A percentile compares a stretch with the other conserved stretches of the same genome.
Evolutionary conservation across 2,888 invertebrate genomes (phyloP).

Genomic region (Ormia ochracea): DNA sequence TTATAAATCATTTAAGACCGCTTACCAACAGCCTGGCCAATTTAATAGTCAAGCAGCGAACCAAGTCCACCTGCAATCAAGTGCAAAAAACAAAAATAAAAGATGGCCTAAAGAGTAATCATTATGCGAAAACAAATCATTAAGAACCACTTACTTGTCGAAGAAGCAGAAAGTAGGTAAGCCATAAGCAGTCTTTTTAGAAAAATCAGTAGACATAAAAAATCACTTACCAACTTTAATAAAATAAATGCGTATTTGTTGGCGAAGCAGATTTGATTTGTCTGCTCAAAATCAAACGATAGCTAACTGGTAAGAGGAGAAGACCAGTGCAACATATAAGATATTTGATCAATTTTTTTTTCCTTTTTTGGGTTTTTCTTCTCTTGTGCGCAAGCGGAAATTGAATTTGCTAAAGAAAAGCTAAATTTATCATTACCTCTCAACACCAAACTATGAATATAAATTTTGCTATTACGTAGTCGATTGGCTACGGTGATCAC

Average conservation of each 20-base stretch:
- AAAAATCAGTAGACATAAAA: slow-evolving; percentile 38
- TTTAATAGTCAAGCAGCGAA: slow-evolving; percentile 12
- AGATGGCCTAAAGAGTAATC: slow-evolving; percentile 33
- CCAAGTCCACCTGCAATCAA: slow-evolving; percentile 1
- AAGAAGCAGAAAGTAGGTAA: not conserved
- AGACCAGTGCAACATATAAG: not conserved
- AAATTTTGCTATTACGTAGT: slow-evolving; percentile 49
- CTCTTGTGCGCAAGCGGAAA: slow-evolving; percentile 56
- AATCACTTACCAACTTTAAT: slow-evolving; percentile 33
- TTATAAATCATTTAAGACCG: slow-evolving; percentile 47
- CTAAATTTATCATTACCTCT: slow-evolving; percentile 54
- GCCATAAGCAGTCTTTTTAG: not conserved
- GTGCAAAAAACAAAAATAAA: not conserved
- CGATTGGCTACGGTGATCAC: slow-evolving; percentile 14
- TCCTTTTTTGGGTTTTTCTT: not conserved
- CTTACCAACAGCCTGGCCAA: slow-evolving; percentile 24
- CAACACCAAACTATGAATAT: slow-evolving; percentile 52
- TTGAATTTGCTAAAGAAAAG: slow-evolving; percentile 58
- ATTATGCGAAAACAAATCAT: slow-evolving; percentile 75
- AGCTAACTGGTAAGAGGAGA: not conserved
- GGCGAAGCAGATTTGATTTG: slow-evolving; percentile 21
- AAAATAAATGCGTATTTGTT: slow-evolving; percentile 39
- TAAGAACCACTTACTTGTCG: slow-evolving; percentile 67
- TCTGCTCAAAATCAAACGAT: slow-evolving; percentile 8
- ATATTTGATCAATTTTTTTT: slow-evolving; percentile 15